Evolutionary conservation across 2,888 invertebrate species (phyloP).

Genomic region (Drosophila macrospina): DNA sequence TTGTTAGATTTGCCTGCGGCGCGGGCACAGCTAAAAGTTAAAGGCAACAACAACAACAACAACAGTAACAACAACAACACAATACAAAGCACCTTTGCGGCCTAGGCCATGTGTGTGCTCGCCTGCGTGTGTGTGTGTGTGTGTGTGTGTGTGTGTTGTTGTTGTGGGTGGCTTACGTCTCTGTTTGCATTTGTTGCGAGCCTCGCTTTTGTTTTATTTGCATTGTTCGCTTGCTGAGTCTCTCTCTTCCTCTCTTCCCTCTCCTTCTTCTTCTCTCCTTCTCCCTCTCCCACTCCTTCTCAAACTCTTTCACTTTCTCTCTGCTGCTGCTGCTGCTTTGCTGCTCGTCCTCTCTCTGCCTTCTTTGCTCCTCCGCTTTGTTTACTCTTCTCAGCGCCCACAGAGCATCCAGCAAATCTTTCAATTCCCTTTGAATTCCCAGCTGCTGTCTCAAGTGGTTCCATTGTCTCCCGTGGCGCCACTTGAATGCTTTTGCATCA

Average conservation of each 20-base stretch:
- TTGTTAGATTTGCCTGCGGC: conserved; percentile 44
- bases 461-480: neutral
- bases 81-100: conserved; percentile 55
- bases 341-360: too few relatives aligned
- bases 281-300: neutral
- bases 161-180: conserved; percentile 41
- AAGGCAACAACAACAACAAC: conserved; percentile 46
- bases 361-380: conserved; percentile 71
- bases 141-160: conserved; percentile 8
- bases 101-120: conserved; percentile 6
- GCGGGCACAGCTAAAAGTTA: conserved; percentile 47
- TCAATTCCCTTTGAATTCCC: conserved; percentile 35
- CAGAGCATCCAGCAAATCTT: conserved; percentile 35
- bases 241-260: too few relatives aligned
- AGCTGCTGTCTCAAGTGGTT: neutral
- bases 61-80: conserved; percentile 24
- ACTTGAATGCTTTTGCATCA: neutral
- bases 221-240: conserved; percentile 60
- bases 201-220: conserved; percentile 75
- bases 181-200: conserved; percentile 64
- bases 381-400: conserved; percentile 77
- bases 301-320: neutral
- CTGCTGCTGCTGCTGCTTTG: conserved; percentile 47
- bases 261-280: neutral
- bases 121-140: conserved; percentile 2